Base-by-base conservation (phyloP, 2,888 invertebrate species). In the Agrochola litura region DNA sequence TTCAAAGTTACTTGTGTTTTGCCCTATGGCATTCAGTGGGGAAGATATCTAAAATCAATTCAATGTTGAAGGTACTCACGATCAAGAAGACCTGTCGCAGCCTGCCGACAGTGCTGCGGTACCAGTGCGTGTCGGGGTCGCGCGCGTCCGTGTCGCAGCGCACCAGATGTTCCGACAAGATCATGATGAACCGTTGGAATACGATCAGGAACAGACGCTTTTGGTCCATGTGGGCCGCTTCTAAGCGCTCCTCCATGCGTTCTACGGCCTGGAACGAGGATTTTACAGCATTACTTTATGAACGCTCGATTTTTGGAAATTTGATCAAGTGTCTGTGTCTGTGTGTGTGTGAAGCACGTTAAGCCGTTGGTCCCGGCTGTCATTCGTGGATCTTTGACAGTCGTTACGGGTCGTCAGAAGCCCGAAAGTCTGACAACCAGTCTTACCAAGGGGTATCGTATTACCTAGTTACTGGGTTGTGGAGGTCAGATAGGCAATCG, bases 151-250 rank as follows among this genome's bases (percentile, higher is more conserved):
- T 98, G 95, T 99, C 99, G 93, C 98, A 98, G 79, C 98, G 97
- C 73, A 99, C 98, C 90, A 99, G 97, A 97, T 99, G 99, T 94
- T 99, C 99, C 0, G 99, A 99, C 86, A 99, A 97, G 89, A 99
- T 99, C 98, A 99, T 99, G 88, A 99, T 99, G 96, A 99, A 99
- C 80, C 99, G 97, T 97, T 99, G 99, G 96, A 99, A 99, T 90
- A 99, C 99, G 93, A 99, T 99, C 83, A 99, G 98, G 95, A 99
- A 99, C 83, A 99, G 97, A 92, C 99, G 98, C 96, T 99, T 99
- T 95, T 99, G 99, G 95, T 99, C 99, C 85, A 99, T 99, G 96
- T 99, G 99, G 0, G 99, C 99, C 5, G 98, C 98, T 95, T 99
- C 99, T 78, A 99, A 94, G 80, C 98, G 98, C 94, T 99, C 99